A percentile compares a stretch with the other conserved stretches of the same genome.
phyloP scores from a whole-genome alignment of 2,888 invertebrate species.

The Aphodius sticticus region DNA sequence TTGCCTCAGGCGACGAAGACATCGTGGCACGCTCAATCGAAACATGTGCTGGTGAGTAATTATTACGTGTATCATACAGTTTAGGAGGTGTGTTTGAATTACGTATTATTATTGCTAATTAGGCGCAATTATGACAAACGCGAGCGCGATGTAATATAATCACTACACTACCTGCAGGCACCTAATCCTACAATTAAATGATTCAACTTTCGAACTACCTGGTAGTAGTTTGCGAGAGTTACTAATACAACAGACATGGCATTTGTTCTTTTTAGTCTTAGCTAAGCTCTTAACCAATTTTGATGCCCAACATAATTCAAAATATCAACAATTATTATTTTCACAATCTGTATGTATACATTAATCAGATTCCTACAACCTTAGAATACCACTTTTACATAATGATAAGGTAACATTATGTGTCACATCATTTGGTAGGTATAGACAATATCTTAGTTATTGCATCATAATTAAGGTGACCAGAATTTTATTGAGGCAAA shows the following conservation, averaged over 20 bases:
- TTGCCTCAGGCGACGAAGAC: neutral
- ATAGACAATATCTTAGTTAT: no score
- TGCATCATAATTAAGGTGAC: no score
- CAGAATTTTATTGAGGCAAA: no score
- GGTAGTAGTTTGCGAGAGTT: neutral
- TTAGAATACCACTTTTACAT: no score
- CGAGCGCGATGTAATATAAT: neutral
- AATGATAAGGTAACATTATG: no score
- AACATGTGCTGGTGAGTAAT: neutral
- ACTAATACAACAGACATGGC: neutral
- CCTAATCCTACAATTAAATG: neutral
- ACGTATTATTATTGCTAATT: constrained; percentile 4
- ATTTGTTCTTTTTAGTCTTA: no score
- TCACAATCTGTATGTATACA: no score
- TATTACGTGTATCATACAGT: neutral
- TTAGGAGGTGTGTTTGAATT: neutral
- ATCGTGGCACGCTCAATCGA: neutral
- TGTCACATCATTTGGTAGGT: no score
- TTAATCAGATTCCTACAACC: no score
- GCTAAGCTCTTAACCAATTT: no score
- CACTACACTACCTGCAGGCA: neutral
- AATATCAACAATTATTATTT: no score
- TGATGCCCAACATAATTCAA: no score
- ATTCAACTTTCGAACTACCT: neutral
- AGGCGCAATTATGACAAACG: neutral